These are phyloP conservation scores for Lycaena phlaeas DNA, from an alignment of 2,888 invertebrate species.

Conservation along the genomic window DNA sequence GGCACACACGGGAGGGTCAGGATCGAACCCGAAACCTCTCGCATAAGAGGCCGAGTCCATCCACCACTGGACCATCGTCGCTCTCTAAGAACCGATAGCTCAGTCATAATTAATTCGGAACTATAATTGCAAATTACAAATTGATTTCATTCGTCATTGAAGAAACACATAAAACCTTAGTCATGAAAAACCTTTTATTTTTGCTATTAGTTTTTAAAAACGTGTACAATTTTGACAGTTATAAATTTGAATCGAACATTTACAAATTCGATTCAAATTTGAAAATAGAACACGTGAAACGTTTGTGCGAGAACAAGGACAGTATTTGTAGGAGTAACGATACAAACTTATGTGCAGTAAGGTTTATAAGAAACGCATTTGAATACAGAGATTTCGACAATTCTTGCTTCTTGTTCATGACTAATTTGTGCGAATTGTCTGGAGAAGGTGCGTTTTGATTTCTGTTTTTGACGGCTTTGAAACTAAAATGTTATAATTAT, in stretches of 20 bases:
- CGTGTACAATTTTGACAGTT: neutral
- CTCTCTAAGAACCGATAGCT: too few relatives aligned
- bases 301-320: constrained; percentile 26
- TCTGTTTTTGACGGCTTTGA: too few relatives aligned
- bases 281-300: constrained; percentile 21
- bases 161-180: too few relatives aligned
- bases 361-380: constrained; percentile 16
- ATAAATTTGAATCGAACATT: constrained; percentile 10
- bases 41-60: too few relatives aligned
- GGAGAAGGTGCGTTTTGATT: constrained; percentile 34
- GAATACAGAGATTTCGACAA: constrained; percentile 36
- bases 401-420: constrained; percentile 38
- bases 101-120: too few relatives aligned
- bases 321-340: constrained; percentile 27
- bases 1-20: too few relatives aligned
- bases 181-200: too few relatives aligned
- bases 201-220: neutral
- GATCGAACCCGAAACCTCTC: too few relatives aligned
- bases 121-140: too few relatives aligned
- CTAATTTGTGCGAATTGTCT: constrained; percentile 43
- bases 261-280: constrained; percentile 27
- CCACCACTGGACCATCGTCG: too few relatives aligned
- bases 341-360: constrained; percentile 29
- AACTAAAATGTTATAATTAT: too few relatives aligned
- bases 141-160: too few relatives aligned